Evolutionary conservation across 2,797 vertebrate species (phyloP), one percentile per base, ranked within the genome.

Genomic region (Rhinoraja longicauda): DNA sequence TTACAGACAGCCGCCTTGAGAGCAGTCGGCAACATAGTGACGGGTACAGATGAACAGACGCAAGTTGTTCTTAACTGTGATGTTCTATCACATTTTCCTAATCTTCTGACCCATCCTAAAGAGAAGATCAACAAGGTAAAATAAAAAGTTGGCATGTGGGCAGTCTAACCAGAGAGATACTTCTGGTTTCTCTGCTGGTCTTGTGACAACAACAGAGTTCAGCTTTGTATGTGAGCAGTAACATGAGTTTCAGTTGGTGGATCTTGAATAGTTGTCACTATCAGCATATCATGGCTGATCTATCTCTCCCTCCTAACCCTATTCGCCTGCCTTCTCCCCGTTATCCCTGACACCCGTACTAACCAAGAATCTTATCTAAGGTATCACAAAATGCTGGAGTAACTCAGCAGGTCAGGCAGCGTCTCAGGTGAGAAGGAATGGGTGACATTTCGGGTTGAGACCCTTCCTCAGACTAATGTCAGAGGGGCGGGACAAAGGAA

Each of bases 51-150:
- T 39, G 99, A 99, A 94, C 99, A 99, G 96, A 99, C 99, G 45
- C 99, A 99, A 95, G 98, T 99, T 92, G 99, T 99, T 94, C 97
- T 99, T 94, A 99, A 99, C 95, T 99, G 99, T 94, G 98, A 99
- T n/a, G 99, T 98, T 92, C 97, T 99, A 93, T 97, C 97, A 93
- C 98, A 99, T 95, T 99, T 99, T 94, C 98, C 98, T 92, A 97
- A 98, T 70, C 98, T 99, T 94, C 98, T 99, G 95, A 98, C 98
- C 93, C 99, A 99, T 96, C 97, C 98, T 93, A 99, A 99, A 97
- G 99, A 99, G 96, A 99, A 99, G 96, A 99, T 99, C 96, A 99
- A 99, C 97, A 99, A 99, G 98, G 99, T 99, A 96, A 95, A 94
- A 94, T 7, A 21, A 9, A 21, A 59, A 21, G 24, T 39, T 72